Base-by-base conservation (phyloP, 2,888 invertebrate genomes). In the Hypena proboscidalis region DNA sequence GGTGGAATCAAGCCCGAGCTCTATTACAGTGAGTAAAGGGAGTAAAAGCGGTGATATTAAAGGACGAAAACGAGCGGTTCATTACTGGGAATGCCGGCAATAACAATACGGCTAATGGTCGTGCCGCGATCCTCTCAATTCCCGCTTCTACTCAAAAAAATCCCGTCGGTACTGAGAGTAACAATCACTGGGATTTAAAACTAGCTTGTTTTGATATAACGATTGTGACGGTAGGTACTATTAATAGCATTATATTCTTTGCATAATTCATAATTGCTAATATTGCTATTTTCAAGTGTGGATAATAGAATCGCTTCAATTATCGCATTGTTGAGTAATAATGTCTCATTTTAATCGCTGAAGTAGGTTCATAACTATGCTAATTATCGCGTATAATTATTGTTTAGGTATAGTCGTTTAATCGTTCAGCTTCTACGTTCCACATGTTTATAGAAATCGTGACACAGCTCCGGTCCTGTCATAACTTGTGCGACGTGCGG, bases 41-140 rank as follows among this genome's bases (percentile, higher is more conserved):
- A 81, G 75, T 70, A 63, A 75, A 81, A 85, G 77, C 83, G 80
- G 83, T 70, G 71, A 83, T 86, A 86, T 85, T 85, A 84, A 80
- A 83, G 82, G 77, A 84, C 81, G 87, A 83, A 83, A 89, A 89
- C 85, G 89, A 85, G 82, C 85, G 80, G 74, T 87, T 89, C 86
- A 90, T 90, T 89, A 88, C 88, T 73, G 77, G 65, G 72, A 86
- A 86, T 84, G 83, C 79, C 71, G 81, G 85, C 78, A 85, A 90
- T 90, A 90, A 90, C 90, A 90, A 90, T 90, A 87, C 83, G 74
- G 79, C 80, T 89, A 90, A 90, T 87, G 84, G 86, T 67, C 67
- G 79, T 75, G 72, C 70, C 62, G 83, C 81, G 78, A 86, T 83
- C 80, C 71, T 80, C 82, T 82, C 80, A 72, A 80, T 79, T 81